Base-by-base conservation (phyloP, 2,888 invertebrate species). In the Sinelater perroti region DNA sequence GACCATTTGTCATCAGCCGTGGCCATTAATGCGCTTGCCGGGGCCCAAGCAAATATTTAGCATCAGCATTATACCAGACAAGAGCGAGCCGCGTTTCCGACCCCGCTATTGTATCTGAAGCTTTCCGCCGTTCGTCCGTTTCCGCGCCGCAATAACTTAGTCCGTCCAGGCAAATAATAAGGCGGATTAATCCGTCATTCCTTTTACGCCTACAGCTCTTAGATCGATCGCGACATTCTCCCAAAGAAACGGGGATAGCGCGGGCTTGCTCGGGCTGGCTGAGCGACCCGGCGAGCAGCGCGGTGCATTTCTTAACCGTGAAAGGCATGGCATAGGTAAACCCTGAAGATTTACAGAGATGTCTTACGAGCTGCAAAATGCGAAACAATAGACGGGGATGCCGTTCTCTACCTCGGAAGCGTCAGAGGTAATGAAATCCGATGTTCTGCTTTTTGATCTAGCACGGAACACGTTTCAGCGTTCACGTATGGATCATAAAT, bases 1-100 rank as follows among this genome's bases (percentile, higher is more conserved):
- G 17, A 36, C 30, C 46, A 38, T 54, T 54, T 54, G 36, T 54
- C 54, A 54, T 40, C 36, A 54, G 45, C 30, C 38, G 53, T 38
- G 28, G 35, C 21, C 36, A 14, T 38, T 54, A 54, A 54, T 54
- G 54, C 47, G 36, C 38, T 54, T 54, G 40, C 54, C 46, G 40
- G 26, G 40, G 40, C 21, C 40, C 14, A 21, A 31, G 40, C 26
- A 52, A 52, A 52, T 52, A 52, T 52, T 52, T 52, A 42, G 16
- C 21, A 10, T 24, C 14, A 42, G 24, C 38, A 52, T 40, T 52
- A 40, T 40, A 40, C 40, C 24, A 24, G 8, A 26, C 11, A 16
- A 40, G 26, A 24, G 26, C 8, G 24, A 40, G 40, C 24, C 21
- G 40, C 26, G 14, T 40, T 24, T 40, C 40, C 40, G 40, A 24